Evolutionary conservation across 2,113 vertebrate genomes (phyloP), one percentile per base, ranked within the genome.

Genomic region (Conger conger): DNA sequence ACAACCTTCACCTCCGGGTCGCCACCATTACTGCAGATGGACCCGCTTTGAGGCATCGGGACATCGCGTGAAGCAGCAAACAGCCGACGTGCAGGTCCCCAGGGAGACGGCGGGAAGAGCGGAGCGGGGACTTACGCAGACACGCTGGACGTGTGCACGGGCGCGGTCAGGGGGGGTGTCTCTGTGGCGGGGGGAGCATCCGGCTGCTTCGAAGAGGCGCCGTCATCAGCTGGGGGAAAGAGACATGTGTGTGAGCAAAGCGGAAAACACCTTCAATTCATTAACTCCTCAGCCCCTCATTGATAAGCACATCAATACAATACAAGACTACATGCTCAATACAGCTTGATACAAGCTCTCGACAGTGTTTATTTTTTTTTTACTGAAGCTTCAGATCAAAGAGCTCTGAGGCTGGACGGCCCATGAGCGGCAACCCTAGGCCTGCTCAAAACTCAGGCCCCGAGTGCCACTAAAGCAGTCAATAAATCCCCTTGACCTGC

Each of bases 221-320:
- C 92, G 88, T 97, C 97, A 94, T 97, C 95, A 87, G 96, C 97
- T 97, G 87, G 8, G 80, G 87, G 84, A 17, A 53, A 53, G 4
- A 37, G 23, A 40, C 8, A 23, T 2, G 13, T 15, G 27, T 37
- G 57, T 57, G 35, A 35, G 15, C 27, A 35, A 18, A 79, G 27
- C 18, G 8, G 36, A 38, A 42, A 23, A 35, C 78, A 27, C 36
- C 36, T 79, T 40, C 38, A 27, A 42, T 9, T 42, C 40, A 9
- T 42, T 42, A 42, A 9, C 40, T 42, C 40, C 9, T 42, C 40
- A 42, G 40, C 40, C 4, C 40, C 40, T 42, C 40, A 42, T 42
- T 42, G 3, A 9, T 5, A 42, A 42, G 40, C 40, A 42, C 9
- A 9, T 42, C 40, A 42, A 42, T 42, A 9, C 40, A 42, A 5